Conservation (phyloP, 2,113 vertebrate species). For the Sphaerodactylus townsendi region DNA sequence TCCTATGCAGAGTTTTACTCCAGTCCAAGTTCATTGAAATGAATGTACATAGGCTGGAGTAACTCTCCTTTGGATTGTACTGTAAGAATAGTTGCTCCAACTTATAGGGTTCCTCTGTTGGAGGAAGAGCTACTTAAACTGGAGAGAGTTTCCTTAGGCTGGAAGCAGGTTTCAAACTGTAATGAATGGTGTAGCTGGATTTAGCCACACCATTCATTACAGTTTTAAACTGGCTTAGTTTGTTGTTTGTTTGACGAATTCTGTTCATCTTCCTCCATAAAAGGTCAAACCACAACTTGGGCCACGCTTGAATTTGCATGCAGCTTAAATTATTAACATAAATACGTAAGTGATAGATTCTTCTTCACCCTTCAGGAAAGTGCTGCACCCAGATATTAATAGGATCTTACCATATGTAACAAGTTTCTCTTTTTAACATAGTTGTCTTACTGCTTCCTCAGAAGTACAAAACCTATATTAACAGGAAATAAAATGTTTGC, state of each 20-base stretch:
- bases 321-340: background rate
- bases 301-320: background rate
- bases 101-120: no score
- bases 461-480: conserved; percentile 25
- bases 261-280: background rate
- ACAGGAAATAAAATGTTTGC: conserved; percentile 56
- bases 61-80: no score
- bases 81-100: no score
- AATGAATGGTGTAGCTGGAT: no score
- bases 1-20: no score
- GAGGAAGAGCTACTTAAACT: no score
- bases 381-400: background rate
- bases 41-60: no score
- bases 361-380: background rate
- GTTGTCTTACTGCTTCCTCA: conserved; percentile 2
- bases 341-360: background rate
- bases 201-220: no score
- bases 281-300: background rate
- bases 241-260: background rate
- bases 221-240: background rate
- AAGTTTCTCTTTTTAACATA: background rate
- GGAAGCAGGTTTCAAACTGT: no score
- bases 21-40: no score
- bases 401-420: background rate
- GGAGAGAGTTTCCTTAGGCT: no score